Evolutionary conservation across 2,888 invertebrate species (phyloP).

Genomic region (Campopleginae sp.): DNA sequence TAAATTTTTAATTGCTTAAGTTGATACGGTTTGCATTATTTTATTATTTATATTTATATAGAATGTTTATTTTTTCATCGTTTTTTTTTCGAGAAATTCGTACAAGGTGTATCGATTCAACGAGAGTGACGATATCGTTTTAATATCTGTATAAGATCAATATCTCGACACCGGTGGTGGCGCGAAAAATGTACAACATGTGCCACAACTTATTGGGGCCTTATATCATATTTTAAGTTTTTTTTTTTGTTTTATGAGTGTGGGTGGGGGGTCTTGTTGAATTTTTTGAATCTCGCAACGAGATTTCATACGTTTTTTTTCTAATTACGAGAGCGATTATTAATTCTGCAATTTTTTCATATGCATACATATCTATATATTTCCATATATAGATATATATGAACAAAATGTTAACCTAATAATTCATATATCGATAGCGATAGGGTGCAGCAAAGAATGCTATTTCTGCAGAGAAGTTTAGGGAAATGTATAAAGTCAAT

Average conservation of each 20-base stretch:
- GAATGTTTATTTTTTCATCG: not conserved
- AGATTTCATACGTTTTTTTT: not conserved
- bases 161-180: slow-evolving; percentile 19
- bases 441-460: slow-evolving; percentile 43
- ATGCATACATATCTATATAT: slow-evolving; percentile 3
- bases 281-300: not conserved
- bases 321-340: slow-evolving; percentile 11
- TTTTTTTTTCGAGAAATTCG: slow-evolving; percentile 5
- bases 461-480: slow-evolving; percentile 18
- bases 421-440: slow-evolving; percentile 11
- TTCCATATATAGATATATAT: not conserved
- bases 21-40: slow-evolving; percentile 20
- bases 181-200: slow-evolving; percentile 43
- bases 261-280: not conserved
- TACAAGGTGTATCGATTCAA: slow-evolving; percentile 37
- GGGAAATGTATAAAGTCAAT: slow-evolving; percentile 22
- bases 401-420: not conserved
- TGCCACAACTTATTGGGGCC: slow-evolving; percentile 26
- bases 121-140: slow-evolving; percentile 16
- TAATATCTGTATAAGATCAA: slow-evolving; percentile 41
- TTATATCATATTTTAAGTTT: not conserved
- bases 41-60: slow-evolving; percentile 15
- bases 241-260: slow-evolving; percentile 12
- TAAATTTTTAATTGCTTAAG: slow-evolving; percentile 40
- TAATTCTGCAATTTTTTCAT: slow-evolving; percentile 30